Evolutionary conservation across 2,888 invertebrate genomes (phyloP).

Genomic region (Micropterix aruncella): DNA sequence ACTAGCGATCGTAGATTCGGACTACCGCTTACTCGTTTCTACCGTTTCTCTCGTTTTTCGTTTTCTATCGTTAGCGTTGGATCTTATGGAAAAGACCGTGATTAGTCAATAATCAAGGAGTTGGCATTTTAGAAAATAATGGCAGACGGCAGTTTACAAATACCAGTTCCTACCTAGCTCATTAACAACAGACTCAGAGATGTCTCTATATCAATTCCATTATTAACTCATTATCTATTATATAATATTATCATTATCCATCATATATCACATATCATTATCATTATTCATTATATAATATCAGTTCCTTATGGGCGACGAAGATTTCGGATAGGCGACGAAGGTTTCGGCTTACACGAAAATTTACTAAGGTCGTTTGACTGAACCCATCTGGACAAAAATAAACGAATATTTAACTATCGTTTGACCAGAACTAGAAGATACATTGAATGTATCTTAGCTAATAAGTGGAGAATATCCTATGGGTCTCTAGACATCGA

Average conservation of each 20-base stretch:
- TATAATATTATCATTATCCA: no score
- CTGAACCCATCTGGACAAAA: constrained; percentile 9
- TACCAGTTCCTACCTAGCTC: constrained; percentile 13
- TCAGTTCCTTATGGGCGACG: constrained; percentile 11
- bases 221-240: no score
- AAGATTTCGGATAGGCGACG: constrained; percentile 11
- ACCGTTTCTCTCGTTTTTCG: background rate
- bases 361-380: constrained; percentile 10
- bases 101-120: constrained; percentile 14
- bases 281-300: no score
- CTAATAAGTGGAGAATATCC: no score
- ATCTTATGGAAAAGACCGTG: constrained; percentile 14
- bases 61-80: constrained; percentile 6
- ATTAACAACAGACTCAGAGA: constrained; percentile 10
- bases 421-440: constrained; percentile 7
- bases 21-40: constrained; percentile 11
- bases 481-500: no score
- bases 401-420: constrained; percentile 11
- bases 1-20: constrained; percentile 13
- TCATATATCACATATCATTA: no score
- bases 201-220: no score
- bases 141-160: constrained; percentile 11
- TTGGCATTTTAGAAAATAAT: constrained; percentile 13
- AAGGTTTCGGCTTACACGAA: constrained; percentile 10
- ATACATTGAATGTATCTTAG: no score